Conservation (phyloP, 2,113 vertebrate species). For the Polypterus bichir region DNA sequence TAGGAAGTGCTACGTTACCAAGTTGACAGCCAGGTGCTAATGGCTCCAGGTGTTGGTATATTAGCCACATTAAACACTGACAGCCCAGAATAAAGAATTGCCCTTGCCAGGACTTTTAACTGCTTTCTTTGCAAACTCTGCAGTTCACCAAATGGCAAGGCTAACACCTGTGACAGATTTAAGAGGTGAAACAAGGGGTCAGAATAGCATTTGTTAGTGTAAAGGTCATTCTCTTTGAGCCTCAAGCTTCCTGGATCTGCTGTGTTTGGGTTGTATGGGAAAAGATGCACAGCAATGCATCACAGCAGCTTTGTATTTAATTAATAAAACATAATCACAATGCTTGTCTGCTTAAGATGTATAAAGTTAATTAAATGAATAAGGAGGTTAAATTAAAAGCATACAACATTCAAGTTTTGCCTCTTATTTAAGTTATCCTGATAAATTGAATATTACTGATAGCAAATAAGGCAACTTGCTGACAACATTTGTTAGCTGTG, state of each 20-base stretch:
- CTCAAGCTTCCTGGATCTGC: slow-evolving; percentile 37
- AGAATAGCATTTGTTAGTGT: slow-evolving; percentile 24
- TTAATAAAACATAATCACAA: too few relatives aligned
- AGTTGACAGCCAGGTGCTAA: slow-evolving; percentile 48
- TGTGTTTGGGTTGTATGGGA: too few relatives aligned
- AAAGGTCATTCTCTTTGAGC: slow-evolving; percentile 28
- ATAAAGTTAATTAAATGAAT: too few relatives aligned
- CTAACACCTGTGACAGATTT: slow-evolving; percentile 50
- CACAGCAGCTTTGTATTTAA: too few relatives aligned
- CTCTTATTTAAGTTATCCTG: too few relatives aligned
- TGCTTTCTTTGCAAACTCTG: slow-evolving; percentile 35
- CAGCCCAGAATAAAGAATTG: slow-evolving; percentile 41
- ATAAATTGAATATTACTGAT: too few relatives aligned
- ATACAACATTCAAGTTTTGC: too few relatives aligned
- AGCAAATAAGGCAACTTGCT: too few relatives aligned
- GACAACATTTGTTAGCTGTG: too few relatives aligned
- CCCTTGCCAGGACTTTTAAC: slow-evolving; percentile 17
- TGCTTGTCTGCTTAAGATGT: too few relatives aligned
- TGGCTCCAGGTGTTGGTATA: slow-evolving; percentile 52
- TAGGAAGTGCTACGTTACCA: neutral
- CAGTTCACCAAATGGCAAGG: slow-evolving; percentile 27
- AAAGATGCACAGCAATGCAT: too few relatives aligned
- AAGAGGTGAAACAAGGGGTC: slow-evolving; percentile 35
- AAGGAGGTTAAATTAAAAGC: too few relatives aligned
- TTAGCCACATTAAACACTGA: slow-evolving; percentile 59